Base-by-base conservation (phyloP, 2,113 vertebrate species). In the Pluvialis apricaria region DNA sequence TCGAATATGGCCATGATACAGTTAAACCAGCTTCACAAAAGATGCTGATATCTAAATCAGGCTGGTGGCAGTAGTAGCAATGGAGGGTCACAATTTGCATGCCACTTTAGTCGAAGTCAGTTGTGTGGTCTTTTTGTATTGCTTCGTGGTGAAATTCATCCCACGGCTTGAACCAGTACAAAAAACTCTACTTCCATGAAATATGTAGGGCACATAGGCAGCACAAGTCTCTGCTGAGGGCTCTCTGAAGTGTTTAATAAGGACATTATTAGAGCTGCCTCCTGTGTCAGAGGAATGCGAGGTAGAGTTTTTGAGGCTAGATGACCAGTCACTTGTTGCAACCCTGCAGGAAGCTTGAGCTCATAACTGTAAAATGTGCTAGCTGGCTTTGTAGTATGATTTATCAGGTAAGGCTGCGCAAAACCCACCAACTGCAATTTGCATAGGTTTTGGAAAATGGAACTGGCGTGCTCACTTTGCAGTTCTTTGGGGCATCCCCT, bases 371-470 rank as follows among this genome's bases (percentile, higher is more conserved):
- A 55, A 79, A 72, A 82, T 54, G 86, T 62, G 57, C 58, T 28
- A 10, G 34, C 61, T 79, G 54, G 40, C 77, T 82, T 80, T 79
- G 40, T 66, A 62, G 26, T 26, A 21, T 20, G 81, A 62, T 76
- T 68, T 85, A 76, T 52, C 51, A 91, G 70, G 81, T 92, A 69
- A 76, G 70, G 54, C 38, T 85, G 44, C 77, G 84, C 78, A 95
- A 88, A 96, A 65, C 70, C 40, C 91, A 95, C 31, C 61, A 77
- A 1, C 45, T 77, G 55, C 78, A 72, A 62, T 92, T 95, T 97
- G 92, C 97, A 92, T 86, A 31, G 62, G 58, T 80, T 95, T 94
- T 96, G 92, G 91, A 96, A 95, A 95, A 73, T 0, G 24, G 89
- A 89, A 75, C 78, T 85, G 81, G 81, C 0, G 1, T 36, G 78